Evolutionary conservation across 37 sponge, comb jelly and placozoan species (phyloP).

Genomic region (Halisarca cf. caerulea): DNA sequence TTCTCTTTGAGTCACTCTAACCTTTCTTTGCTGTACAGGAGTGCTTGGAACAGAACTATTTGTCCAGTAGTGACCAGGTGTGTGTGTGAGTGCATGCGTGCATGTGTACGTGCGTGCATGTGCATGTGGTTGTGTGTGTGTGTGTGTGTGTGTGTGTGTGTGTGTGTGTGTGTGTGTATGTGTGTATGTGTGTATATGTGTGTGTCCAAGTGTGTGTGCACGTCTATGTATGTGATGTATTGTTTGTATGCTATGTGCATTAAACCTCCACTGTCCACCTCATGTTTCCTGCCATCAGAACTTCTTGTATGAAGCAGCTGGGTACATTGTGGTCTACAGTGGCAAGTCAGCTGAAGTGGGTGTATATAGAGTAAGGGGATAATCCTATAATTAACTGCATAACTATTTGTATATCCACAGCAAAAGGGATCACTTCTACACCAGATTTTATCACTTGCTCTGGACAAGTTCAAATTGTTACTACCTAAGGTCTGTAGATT

Average conservation of each 20-base stretch:
- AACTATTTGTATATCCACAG: slow-evolving; percentile 1
- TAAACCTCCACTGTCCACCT: too few species aligned
- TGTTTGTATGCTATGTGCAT: not conserved
- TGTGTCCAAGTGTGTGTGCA: slow-evolving; percentile 22
- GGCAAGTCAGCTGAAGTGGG: slow-evolving; percentile 64
- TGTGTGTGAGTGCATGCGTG: slow-evolving; percentile 13
- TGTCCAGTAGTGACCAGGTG: slow-evolving; percentile 53
- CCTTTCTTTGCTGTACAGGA: too few species aligned
- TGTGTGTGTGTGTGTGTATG: slow-evolving; percentile 31
- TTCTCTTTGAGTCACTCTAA: too few species aligned
- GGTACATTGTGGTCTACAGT: slow-evolving; percentile 63
- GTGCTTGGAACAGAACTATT: slow-evolving; percentile 18
- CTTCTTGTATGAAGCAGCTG: slow-evolving; percentile 86
- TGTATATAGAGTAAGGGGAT: too few species aligned
- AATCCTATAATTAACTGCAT: not conserved
- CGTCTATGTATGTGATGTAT: not conserved
- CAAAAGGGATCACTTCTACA: slow-evolving; percentile 43
- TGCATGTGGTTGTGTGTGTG: slow-evolving; percentile 33
- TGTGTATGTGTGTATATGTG: slow-evolving; percentile 28
- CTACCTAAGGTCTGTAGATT: slow-evolving; percentile 36
- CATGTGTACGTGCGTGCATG: slow-evolving; percentile 19
- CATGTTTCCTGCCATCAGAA: too few species aligned
- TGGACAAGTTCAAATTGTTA: slow-evolving; percentile 37
- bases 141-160: slow-evolving; percentile 33
- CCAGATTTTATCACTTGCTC: slow-evolving; percentile 27